phyloP scores from a whole-genome alignment of 2,888 invertebrate genomes.

The Unio delphinus region DNA sequence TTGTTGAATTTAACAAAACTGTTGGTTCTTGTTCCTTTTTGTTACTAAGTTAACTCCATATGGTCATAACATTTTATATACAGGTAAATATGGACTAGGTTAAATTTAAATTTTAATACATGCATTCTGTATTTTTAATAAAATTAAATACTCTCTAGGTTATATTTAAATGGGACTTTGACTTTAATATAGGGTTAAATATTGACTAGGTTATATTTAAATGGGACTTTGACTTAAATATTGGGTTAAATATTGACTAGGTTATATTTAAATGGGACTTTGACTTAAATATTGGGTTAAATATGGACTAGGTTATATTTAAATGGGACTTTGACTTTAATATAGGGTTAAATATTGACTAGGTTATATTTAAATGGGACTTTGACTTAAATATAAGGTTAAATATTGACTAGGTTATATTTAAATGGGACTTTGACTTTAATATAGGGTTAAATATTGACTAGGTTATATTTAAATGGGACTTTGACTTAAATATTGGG shows the following conservation, averaged over 20 bases:
- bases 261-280: not conserved
- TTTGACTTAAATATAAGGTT: not conserved
- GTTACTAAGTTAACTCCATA: no score
- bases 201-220: not conserved
- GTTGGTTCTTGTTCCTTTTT: no score
- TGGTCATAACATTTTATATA: not conserved
- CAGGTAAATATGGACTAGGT: not conserved
- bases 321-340: not conserved
- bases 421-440: not conserved
- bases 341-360: no score
- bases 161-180: not conserved
- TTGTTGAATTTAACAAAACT: no score
- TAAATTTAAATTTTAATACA: not conserved
- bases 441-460: not conserved
- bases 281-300: not conserved
- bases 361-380: no score
- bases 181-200: no score
- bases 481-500: not conserved
- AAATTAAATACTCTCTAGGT: not conserved
- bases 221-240: not conserved
- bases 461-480: not conserved
- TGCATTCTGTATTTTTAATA: not conserved
- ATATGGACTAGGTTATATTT: not conserved
- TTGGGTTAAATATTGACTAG: not conserved
- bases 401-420: not conserved